Evolutionary conservation across 1,140 invertebrate genomes (phyloP), one percentile per base, ranked within the genome.

Genomic region (Tetraneura akinire): DNA sequence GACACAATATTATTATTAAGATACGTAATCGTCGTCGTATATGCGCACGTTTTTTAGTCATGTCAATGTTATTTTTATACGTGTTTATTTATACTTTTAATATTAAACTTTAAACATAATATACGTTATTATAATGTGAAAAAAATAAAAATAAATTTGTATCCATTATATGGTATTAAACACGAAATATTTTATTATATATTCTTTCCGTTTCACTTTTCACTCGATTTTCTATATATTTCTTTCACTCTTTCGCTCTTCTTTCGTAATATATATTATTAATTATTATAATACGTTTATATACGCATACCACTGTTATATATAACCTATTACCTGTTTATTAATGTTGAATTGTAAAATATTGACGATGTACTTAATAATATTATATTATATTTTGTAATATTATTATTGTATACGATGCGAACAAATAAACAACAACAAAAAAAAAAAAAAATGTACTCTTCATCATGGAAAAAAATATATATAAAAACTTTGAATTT

Each of bases 11-110:
- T n/a, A n/a, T n/a, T n/a, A n/a, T n/a, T n/a, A n/a, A n/a, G n/a
- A n/a, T n/a, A n/a, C n/a, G n/a, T n/a, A n/a, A 64, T 64, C 29
- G 16, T 64, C 29, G 62, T 4, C 8, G 32, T 37, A 37, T 37
- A 37, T 68, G 23, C 21, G 66, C 66, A 21, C 66, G n/a, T 47
- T 47, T 45, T n/a, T 47, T 68, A 68, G 66, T 68, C 66, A 68
- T 23, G 32, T 37, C n/a, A 68, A 68, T 68, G 64, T 45, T 68
- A 68, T 68, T 68, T 68, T 68, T 68, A n/a, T 68, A 45, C 66
- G 21, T 47, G 8, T 42, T 23, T 68, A 62, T 62, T 16, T 64
- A 18, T 66, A 66, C 42, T 42, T n/a, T n/a, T 55, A 9, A 21
- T 21, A 21, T 55, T 21, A n/a, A n/a, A n/a, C n/a, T n/a, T n/a